Base-by-base conservation (phyloP, 2,888 invertebrate genomes). In the Ganaspis brasiliensis region DNA sequence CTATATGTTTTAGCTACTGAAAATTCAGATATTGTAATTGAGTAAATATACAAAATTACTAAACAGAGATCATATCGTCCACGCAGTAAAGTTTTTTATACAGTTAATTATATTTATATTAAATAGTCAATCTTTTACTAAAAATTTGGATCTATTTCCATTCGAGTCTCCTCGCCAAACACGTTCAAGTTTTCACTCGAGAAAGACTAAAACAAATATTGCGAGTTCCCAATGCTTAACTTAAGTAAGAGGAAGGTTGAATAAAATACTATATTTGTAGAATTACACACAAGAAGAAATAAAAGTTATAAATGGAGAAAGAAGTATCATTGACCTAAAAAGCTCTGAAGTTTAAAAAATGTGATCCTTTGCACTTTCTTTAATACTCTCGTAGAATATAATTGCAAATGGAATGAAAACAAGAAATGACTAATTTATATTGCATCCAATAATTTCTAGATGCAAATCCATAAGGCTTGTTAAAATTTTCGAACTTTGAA, bases 191-290 rank as follows among this genome's bases (percentile, higher is more conserved):
- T 45, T 45, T 9, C 10, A 45, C 14, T 45, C 14, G 45, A 45
- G 45, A 45, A 45, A 45, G 14, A 45, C 45, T 45, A 45, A 45
- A 45, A 45, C 14, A 45, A 45, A 45, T 45, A 45, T 45, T 45
- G 45, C 14, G 45, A 45, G 45, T 45, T 45, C 14, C 12, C 45
- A 14, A 45, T 45, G 10, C 45, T 45, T 14, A 14, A 45, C 45
- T 10, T 45, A 45, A 45, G 45, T 31, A 31, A 31, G 31, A 31
- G 31, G 31, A 31, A 45, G 45, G 10, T 45, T 14, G 45, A 45
- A 14, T 45, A 31, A 31, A 31, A 31, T 45, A 2, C 14, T 45
- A 45, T 45, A 14, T 45, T 45, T 45, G 14, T 45, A 45, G 45
- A 45, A 45, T 45, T 14, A 45, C 45, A 10, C 12, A 14, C 45